These are phyloP conservation scores for Hyposmocoma kahamanoa DNA, from an alignment of 1,140 invertebrate genomes.

Conservation along the genomic window DNA sequence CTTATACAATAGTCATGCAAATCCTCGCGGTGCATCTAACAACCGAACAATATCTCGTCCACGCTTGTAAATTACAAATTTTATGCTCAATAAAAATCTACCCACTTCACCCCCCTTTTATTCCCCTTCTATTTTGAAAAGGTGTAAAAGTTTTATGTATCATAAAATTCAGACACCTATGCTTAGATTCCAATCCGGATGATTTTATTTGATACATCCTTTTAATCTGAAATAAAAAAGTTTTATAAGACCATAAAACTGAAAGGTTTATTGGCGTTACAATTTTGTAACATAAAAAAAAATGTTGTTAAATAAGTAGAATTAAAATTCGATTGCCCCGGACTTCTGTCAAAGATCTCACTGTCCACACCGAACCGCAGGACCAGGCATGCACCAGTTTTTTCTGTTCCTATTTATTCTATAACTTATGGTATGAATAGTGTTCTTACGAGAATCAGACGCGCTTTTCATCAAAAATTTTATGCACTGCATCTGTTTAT, in stretches of 20 bases:
- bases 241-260: not conserved
- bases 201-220: constrained; percentile 10
- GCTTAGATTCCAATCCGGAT: not conserved
- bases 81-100: constrained; percentile 3
- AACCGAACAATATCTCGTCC: not conserved
- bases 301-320: not conserved
- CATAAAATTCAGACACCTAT: constrained; percentile 12
- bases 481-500: no score
- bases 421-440: not conserved
- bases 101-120: not conserved
- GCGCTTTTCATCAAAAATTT: no score
- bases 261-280: not conserved
- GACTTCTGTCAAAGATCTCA: no score
- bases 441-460: no score
- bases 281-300: not conserved
- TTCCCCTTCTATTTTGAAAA: constrained; percentile 8
- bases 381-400: no score
- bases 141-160: constrained; percentile 13
- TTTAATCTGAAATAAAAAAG: not conserved
- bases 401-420: not conserved
- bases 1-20: no score
- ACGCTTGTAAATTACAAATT: not conserved
- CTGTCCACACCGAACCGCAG: no score
- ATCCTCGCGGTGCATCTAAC: constrained; percentile 1
- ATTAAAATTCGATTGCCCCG: no score